Evolutionary conservation across 2,113 vertebrate species (phyloP).

Genomic region (Cynocephalus volans): DNA sequence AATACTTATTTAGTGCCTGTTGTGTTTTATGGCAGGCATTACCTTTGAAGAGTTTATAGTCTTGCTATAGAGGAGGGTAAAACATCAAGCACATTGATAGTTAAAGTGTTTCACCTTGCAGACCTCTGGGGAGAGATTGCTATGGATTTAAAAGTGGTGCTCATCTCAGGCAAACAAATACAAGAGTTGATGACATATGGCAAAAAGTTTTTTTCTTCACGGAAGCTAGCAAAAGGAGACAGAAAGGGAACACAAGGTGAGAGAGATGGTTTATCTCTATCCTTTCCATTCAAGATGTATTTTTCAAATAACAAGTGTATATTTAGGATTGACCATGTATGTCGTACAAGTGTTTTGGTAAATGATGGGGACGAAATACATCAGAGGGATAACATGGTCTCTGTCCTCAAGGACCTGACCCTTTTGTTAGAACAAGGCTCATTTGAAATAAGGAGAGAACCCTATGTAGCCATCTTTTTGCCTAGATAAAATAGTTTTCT

Average conservation of each 20-base stretch:
- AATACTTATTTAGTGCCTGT: constrained; percentile 46
- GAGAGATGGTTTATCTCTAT: constrained; percentile 79
- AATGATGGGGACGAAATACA: constrained; percentile 40
- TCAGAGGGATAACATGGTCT: constrained; percentile 23
- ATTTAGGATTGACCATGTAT: constrained; percentile 48
- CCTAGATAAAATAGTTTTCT: constrained; percentile 41
- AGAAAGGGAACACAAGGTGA: constrained; percentile 81
- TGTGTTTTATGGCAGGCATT: constrained; percentile 60
- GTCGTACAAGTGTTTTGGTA: constrained; percentile 35
- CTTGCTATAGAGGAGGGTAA: constrained; percentile 67
- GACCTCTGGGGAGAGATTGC: constrained; percentile 79
- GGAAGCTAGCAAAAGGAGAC: constrained; percentile 82
- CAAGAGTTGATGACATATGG: constrained; percentile 76
- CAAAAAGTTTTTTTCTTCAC: constrained; percentile 78
- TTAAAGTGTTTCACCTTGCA: constrained; percentile 80
- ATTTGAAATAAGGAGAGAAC: constrained; percentile 35
- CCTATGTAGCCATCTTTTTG: background rate
- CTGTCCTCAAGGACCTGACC: background rate
- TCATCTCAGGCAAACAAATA: constrained; percentile 80
- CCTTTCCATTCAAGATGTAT: constrained; percentile 68
- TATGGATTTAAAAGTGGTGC: constrained; percentile 83
- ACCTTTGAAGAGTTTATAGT: constrained; percentile 53
- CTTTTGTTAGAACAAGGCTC: constrained; percentile 24
- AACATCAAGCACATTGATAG: constrained; percentile 77
- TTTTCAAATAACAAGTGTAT: constrained; percentile 69